Evolutionary conservation across 2,113 vertebrate species (phyloP).

Genomic region (Tragelaphus imberbis): DNA sequence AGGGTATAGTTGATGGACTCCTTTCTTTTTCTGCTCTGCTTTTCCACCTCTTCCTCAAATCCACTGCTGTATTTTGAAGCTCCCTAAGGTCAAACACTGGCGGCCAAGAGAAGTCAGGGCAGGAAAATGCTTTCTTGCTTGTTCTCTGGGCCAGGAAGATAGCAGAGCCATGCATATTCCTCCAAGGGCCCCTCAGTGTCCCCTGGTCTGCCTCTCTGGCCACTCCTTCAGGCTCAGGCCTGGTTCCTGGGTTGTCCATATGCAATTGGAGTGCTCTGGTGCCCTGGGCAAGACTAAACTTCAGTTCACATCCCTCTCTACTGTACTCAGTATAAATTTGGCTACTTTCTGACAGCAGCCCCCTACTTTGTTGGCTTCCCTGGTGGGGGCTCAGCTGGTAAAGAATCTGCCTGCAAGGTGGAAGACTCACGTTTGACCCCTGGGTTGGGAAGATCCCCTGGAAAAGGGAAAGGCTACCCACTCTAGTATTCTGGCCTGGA

Average conservation of each 20-base stretch:
- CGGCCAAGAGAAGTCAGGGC: accelerated
- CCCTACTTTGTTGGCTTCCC: background rate
- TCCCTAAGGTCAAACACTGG: background rate
- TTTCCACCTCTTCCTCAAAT: background rate
- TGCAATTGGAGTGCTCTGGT: background rate
- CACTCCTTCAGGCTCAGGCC: background rate
- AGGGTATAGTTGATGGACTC: background rate
- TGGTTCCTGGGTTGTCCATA: background rate
- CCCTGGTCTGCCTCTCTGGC: background rate
- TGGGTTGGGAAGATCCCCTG: background rate
- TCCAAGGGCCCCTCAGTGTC: background rate
- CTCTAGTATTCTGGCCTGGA: background rate
- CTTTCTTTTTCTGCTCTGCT: background rate
- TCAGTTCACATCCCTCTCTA: background rate
- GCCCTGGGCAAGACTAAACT: background rate
- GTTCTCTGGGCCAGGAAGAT: background rate
- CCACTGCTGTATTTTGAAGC: background rate
- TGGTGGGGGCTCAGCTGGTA: background rate
- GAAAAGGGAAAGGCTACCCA: background rate
- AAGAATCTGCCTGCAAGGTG: background rate
- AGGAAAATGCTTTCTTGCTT: background rate
- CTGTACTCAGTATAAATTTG: background rate
- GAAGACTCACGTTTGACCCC: background rate
- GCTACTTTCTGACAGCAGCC: background rate
- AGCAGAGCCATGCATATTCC: accelerated